Evolutionary conservation across 1,140 invertebrate genomes (phyloP), one percentile per base, ranked within the genome.

Genomic region (Papilio polyxenes): DNA sequence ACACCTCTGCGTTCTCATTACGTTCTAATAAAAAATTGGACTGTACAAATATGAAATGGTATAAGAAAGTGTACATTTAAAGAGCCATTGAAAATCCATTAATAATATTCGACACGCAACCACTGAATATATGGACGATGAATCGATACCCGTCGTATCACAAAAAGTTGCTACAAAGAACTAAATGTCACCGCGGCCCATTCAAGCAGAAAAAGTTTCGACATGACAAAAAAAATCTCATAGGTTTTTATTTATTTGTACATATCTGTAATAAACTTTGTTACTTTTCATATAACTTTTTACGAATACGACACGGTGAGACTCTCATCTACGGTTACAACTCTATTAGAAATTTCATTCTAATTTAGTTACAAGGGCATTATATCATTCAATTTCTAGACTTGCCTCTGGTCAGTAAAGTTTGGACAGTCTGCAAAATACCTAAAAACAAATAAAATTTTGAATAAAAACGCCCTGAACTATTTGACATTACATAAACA

Each of bases 71-170:
- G 23, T 13, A 11, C 23, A 69, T 23, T 69, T 69, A 69, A 69
- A 69, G 65, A 37, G 65, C 65, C 65, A 69, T 69, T 69, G 65
- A 69, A 69, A 69, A 69, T 69, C 65, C 65, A 69, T 69, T 69
- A 69, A 69, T 69, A 69, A 69, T 37, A 69, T 69, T 23, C 65
- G 65, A 69, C 65, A 69, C 65, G 31, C 65, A 69, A 69, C 65
- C 31, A 37, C 59, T 37, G 53, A 56, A 69, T 69, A 69, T 11
- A 37, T 69, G 23, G 23, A 69, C 23, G 65, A 69, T 69, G 65
- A 69, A 69, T 69, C 65, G 65, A 69, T 69, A 37, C 10, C 65
- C 23, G 3, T 13, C 65, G 65, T n/a, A n/a, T n/a, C 65, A 23
- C 65, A 69, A 69, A 69, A 69, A 69, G 65, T 69, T 23, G 65